Evolutionary conservation across 2,113 vertebrate species (phyloP).

Genomic region (Gymnorhina tibicen): DNA sequence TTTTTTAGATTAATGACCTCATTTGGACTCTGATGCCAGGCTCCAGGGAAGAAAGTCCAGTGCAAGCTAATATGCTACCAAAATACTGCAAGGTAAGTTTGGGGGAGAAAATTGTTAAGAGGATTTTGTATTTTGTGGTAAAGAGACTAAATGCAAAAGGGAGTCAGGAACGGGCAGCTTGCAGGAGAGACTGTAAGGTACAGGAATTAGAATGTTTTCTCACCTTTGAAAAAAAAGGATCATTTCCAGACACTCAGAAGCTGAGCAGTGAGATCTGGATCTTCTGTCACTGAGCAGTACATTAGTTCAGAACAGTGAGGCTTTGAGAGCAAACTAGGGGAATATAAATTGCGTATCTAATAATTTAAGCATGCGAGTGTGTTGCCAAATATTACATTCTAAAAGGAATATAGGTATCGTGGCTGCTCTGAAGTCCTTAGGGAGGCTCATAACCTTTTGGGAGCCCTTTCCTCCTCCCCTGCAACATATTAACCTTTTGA

Average conservation of each 20-base stretch:
- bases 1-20: background rate
- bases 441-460: slow-evolving; percentile 4
- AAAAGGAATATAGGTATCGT: background rate
- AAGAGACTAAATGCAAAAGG: background rate
- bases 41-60: slow-evolving; percentile 18
- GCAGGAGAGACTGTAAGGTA: background rate
- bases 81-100: slow-evolving; percentile 71
- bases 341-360: background rate
- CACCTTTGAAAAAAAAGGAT: background rate
- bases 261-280: background rate
- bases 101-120: background rate
- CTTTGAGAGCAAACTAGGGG: background rate
- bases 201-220: background rate
- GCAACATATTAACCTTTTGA: background rate
- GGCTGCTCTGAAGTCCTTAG: background rate
- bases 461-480: background rate
- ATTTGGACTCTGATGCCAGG: slow-evolving; percentile 27
- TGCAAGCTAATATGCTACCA: slow-evolving; percentile 55
- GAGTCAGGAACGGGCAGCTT: background rate
- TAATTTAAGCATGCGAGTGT: background rate
- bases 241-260: background rate
- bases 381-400: background rate
- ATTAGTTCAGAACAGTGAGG: background rate
- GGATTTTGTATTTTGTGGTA: background rate
- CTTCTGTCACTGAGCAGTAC: background rate